Percentiles rank a stretch among this genome's conserved stretches.
Conservation (phyloP, 1,140 invertebrate species). For the Steinernema khuongi region DNA sequence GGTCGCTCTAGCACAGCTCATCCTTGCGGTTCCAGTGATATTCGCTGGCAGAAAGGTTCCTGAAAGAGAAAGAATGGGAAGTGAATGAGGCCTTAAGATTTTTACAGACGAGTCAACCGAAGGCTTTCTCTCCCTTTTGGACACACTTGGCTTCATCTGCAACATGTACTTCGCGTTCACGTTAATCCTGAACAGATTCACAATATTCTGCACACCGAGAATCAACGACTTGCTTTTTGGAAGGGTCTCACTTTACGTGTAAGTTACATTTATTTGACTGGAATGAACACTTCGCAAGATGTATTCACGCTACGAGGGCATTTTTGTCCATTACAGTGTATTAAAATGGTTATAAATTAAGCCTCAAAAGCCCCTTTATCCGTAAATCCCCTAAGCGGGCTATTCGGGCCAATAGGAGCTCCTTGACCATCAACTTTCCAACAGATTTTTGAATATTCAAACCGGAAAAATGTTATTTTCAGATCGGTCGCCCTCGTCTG, state of each 20-base stretch:
- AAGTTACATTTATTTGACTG: not conserved
- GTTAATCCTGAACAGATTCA: conserved; percentile 4
- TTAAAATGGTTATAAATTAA: too few species aligned
- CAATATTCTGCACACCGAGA: not conserved
- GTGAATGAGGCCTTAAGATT: not conserved
- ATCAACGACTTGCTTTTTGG: not conserved
- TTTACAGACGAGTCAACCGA: not conserved
- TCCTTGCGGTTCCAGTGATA: not conserved
- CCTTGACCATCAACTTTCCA: too few species aligned
- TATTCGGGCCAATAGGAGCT: too few species aligned
- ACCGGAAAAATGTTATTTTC: not conserved
- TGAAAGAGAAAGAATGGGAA: not conserved
- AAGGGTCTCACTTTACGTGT: not conserved
- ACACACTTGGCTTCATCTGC: not conserved
- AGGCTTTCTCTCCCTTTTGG: not conserved
- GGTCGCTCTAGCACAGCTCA: not conserved
- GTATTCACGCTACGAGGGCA: too few species aligned
- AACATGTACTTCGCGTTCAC: conserved; percentile 4
- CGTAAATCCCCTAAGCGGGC: too few species aligned
- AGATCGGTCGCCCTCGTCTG: not conserved
- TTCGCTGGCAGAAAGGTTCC: not conserved
- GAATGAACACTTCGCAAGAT: too few species aligned
- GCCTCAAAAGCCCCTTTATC: too few species aligned
- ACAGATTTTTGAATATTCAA: too few species aligned
- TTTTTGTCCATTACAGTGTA: too few species aligned